phyloP scores from a whole-genome alignment of 2,797 vertebrate species.

The Xenopus petersii region DNA sequence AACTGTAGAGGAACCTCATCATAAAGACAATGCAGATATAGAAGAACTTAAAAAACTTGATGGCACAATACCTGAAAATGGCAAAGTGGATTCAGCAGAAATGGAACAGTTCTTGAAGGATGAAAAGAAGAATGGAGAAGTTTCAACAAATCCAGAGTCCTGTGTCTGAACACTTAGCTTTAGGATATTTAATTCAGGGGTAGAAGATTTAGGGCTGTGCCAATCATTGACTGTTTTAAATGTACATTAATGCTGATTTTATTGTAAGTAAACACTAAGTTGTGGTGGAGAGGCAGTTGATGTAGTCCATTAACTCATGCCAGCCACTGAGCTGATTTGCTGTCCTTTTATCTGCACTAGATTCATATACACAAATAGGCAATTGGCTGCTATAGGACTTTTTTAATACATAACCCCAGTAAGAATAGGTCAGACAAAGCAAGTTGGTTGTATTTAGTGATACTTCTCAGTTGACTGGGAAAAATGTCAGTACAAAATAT shows the following conservation, averaged over 20 bases:
- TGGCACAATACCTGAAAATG: conserved; percentile 49
- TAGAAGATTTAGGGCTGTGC: conserved; percentile 61
- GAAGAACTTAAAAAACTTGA: conserved; percentile 63
- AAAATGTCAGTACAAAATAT: no score
- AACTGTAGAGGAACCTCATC: conserved; percentile 56
- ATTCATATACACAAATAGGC: no score
- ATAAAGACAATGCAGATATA: conserved; percentile 62
- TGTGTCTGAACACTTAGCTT: conserved; percentile 62
- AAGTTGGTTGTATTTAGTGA: no score
- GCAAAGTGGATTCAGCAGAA: conserved; percentile 61
- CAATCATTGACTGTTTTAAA: conserved; percentile 45
- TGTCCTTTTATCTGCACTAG: background rate
- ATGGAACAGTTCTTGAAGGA: conserved; percentile 66
- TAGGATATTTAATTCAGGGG: conserved; percentile 63
- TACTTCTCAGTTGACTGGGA: no score
- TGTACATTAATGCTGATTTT: background rate
- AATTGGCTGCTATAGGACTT: background rate
- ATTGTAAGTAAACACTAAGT: background rate
- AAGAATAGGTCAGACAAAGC: no score
- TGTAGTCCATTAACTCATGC: no score
- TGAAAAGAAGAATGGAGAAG: conserved; percentile 65
- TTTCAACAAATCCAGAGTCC: conserved; percentile 67
- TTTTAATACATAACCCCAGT: background rate
- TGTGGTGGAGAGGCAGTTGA: no score
- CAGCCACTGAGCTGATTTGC: background rate